phyloP scores from a whole-genome alignment of 1,140 invertebrate species.

The Aricia agestis region DNA sequence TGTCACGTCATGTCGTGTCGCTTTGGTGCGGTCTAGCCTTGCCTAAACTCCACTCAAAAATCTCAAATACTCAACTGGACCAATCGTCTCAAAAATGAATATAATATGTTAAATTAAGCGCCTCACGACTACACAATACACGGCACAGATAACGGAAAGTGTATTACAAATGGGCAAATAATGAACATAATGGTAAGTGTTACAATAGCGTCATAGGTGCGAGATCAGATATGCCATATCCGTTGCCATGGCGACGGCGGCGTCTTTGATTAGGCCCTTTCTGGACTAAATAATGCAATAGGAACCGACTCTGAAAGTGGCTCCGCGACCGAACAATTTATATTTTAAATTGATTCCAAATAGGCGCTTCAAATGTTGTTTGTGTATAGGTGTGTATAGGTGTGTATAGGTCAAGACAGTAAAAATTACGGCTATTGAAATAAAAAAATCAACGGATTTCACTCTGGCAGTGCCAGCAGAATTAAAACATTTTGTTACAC shows the following conservation, averaged over 20 bases:
- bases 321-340: neutral
- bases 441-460: no score
- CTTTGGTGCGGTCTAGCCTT: no score
- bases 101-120: no score
- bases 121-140: no score
- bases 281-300: constrained; percentile 5
- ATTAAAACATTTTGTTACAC: no score
- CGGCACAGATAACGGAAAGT: neutral
- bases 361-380: neutral
- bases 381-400: neutral
- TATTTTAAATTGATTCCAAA: neutral
- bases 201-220: constrained; percentile 7
- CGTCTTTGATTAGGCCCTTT: constrained; percentile 6
- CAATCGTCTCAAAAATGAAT: no score
- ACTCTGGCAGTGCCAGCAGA: no score
- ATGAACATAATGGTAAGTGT: neutral
- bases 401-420: no score
- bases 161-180: neutral
- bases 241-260: neutral
- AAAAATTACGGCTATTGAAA: neutral
- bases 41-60: no score
- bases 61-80: no score
- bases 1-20: no score
- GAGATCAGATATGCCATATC: constrained; percentile 12
- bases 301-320: neutral